A percentile compares a stretch with the other conserved stretches of the same genome.
Evolutionary conservation across 2,797 vertebrate genomes (phyloP).

Genomic region (Rousettus madagascariensis): DNA sequence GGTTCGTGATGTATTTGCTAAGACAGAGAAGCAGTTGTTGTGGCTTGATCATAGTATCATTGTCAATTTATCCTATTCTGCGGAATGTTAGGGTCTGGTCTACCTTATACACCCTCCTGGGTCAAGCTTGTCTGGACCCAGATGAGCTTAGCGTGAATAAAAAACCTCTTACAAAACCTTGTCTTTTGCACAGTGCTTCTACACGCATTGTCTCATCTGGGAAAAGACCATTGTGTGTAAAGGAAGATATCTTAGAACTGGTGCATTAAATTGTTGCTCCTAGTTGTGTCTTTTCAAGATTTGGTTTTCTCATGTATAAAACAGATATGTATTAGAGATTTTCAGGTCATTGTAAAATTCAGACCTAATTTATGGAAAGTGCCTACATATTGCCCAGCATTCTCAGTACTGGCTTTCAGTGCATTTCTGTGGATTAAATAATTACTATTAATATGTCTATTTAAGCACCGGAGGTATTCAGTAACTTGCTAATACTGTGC

Average conservation of each 20-base stretch:
- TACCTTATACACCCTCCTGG: not conserved
- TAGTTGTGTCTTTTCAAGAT: not conserved
- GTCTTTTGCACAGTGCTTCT: not conserved
- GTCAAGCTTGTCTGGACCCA: not conserved
- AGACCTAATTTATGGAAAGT: not conserved
- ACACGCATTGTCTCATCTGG: not conserved
- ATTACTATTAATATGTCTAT: not conserved
- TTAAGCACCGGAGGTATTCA: not conserved
- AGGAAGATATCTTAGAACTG: not conserved
- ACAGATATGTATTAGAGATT: not conserved
- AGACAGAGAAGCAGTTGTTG: not conserved
- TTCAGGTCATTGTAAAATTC: not conserved
- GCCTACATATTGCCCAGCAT: not conserved
- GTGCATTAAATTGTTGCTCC: not conserved
- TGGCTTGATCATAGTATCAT: not conserved
- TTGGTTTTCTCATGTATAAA: not conserved
- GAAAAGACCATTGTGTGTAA: not conserved
- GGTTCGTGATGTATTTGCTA: not conserved
- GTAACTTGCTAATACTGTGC: not conserved
- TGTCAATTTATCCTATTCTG: not conserved
- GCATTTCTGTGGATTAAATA: not conserved
- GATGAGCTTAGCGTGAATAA: not conserved
- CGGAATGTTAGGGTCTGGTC: not conserved
- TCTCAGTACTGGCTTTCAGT: not conserved
- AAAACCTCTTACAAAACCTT: not conserved